Conservation (phyloP, 2,888 invertebrate species). For the Elgonia sp. region DNA sequence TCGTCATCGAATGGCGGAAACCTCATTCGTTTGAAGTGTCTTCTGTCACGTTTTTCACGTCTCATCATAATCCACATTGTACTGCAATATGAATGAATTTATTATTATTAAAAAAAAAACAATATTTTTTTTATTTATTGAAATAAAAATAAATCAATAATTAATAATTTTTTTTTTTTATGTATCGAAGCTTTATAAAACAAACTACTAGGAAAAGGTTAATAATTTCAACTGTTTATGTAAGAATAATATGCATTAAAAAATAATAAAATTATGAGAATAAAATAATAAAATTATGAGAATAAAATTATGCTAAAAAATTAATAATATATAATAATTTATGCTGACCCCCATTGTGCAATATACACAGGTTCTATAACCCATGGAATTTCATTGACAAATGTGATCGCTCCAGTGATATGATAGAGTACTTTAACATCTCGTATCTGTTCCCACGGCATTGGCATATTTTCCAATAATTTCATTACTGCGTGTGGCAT, state of each 20-base stretch:
- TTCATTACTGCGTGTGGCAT: constrained; percentile 99
- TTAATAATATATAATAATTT: constrained; percentile 25
- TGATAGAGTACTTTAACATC: constrained; percentile 99
- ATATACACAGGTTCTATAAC: constrained; percentile 99
- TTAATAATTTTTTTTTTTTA: no score
- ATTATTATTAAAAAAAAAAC: no score
- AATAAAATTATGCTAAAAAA: neutral
- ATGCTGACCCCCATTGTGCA: constrained; percentile 97
- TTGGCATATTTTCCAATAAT: constrained; percentile 99
- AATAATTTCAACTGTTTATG: no score
- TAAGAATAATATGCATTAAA: no score
- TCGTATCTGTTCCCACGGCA: constrained; percentile 99
- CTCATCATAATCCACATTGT: constrained; percentile 99
- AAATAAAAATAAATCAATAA: no score
- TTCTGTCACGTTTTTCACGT: constrained; percentile 98
- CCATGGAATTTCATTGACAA: constrained; percentile 99
- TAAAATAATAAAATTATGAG: no score
- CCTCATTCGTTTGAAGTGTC: constrained; percentile 99
- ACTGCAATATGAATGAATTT: constrained; percentile 86
- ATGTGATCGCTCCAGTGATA: constrained; percentile 99
- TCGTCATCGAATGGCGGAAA: constrained; percentile 99
- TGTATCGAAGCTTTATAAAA: no score
- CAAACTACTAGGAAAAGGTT: no score
- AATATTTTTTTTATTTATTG: neutral
- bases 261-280: no score